A percentile compares a stretch with the other conserved stretches of the same genome.
phyloP scores from a whole-genome alignment of 1,140 invertebrate genomes.

The Hyphantria cunea region DNA sequence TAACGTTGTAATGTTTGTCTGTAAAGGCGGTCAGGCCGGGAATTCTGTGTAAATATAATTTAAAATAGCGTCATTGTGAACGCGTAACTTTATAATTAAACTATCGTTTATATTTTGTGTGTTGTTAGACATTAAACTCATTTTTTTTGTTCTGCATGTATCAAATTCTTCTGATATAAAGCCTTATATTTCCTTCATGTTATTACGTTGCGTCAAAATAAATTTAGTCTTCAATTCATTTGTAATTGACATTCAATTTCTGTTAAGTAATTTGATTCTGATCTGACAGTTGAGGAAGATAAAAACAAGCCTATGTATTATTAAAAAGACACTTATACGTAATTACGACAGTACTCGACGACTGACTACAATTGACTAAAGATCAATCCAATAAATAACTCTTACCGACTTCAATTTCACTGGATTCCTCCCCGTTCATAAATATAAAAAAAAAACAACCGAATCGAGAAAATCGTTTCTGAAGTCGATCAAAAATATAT shows the following conservation, averaged over 20 bases:
- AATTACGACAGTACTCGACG: constrained; percentile 2
- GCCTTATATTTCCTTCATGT: neutral
- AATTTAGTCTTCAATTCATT: too few relatives aligned
- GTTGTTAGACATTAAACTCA: too few relatives aligned
- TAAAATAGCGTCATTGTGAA: constrained; percentile 18
- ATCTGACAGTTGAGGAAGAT: constrained; percentile 38
- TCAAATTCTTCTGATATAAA: constrained; percentile 4
- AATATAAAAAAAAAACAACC: too few relatives aligned
- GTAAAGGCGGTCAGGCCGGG: constrained; percentile 42
- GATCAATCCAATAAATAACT: too few relatives aligned
- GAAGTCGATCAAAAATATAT: too few relatives aligned
- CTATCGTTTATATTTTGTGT: too few relatives aligned
- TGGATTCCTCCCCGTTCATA: too few relatives aligned
- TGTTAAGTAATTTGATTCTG: constrained; percentile 38
- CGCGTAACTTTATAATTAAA: constrained; percentile 11
- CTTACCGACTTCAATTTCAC: too few relatives aligned
- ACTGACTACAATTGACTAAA: too few relatives aligned
- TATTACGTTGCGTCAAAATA: too few relatives aligned
- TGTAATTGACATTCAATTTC: constrained; percentile 15
- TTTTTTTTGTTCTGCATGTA: too few relatives aligned
- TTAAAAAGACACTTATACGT: constrained; percentile 3
- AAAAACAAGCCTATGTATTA: constrained; percentile 8
- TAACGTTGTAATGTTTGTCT: constrained; percentile 16
- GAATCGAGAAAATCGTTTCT: too few relatives aligned
- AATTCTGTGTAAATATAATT: constrained; percentile 51